Evolutionary conservation across 2,113 vertebrate species (phyloP).

Genomic region (Choloepus hoffmanni): DNA sequence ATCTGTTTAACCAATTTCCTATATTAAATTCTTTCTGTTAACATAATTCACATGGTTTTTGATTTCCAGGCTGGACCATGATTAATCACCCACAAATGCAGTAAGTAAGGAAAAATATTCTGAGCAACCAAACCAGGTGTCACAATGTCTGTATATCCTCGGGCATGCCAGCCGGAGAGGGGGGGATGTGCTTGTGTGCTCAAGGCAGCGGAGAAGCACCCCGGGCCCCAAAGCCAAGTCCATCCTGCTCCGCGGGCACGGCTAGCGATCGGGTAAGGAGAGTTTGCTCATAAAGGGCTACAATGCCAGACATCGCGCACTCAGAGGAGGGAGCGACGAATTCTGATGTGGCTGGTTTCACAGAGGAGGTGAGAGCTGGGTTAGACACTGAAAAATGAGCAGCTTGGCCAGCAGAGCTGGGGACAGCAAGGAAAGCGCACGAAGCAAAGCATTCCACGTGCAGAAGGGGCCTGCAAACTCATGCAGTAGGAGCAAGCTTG

Average conservation of each 20-base stretch:
- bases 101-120: not conserved
- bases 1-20: too few species aligned
- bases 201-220: fast-evolving
- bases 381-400: not conserved
- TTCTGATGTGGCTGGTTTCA: too few species aligned
- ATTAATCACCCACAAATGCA: not conserved
- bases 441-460: too few species aligned
- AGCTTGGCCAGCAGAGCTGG: not conserved
- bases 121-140: not conserved
- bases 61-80: too few species aligned
- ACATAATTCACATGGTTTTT: fast-evolving
- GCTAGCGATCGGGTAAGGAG: fast-evolving
- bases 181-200: fast-evolving
- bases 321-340: not conserved
- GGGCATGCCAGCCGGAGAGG: fast-evolving
- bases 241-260: fast-evolving
- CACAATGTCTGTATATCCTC: fast-evolving
- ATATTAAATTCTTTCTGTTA: not conserved
- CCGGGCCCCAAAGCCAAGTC: fast-evolving
- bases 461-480: not conserved
- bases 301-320: fast-evolving
- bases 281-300: fast-evolving
- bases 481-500: too few species aligned
- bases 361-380: not conserved
- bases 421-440: not conserved